phyloP scores from a whole-genome alignment of 1,140 invertebrate species.

The Adelges cooleyi region DNA sequence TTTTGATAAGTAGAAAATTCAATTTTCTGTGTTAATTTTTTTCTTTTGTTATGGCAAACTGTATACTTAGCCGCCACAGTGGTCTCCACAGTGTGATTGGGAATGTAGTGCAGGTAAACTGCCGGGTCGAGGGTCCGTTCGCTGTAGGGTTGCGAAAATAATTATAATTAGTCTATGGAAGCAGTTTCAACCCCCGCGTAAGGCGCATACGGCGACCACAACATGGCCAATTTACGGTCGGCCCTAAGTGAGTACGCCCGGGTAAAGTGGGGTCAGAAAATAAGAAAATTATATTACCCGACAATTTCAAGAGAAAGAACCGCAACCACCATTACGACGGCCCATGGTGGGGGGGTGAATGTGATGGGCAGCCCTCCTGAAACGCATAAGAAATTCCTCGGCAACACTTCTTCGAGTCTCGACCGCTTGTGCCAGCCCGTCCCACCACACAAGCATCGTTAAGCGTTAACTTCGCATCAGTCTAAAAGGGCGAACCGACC shows the following conservation, averaged over 20 bases:
- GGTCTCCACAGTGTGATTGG: too few relatives aligned
- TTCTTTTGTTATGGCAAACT: too few relatives aligned
- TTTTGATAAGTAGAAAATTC: too few relatives aligned
- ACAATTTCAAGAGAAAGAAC: neutral
- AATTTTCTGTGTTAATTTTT: too few relatives aligned
- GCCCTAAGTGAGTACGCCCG: neutral
- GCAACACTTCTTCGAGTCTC: slow-evolving; percentile 2
- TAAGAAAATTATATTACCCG: slow-evolving; percentile 11
- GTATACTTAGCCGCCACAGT: too few relatives aligned
- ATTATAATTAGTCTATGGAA: too few relatives aligned
- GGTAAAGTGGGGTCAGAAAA: neutral
- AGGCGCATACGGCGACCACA: neutral
- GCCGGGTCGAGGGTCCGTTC: neutral
- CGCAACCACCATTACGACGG: neutral
- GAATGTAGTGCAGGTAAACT: too few relatives aligned
- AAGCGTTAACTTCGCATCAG: slow-evolving; percentile 10
- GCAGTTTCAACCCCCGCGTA: too few relatives aligned
- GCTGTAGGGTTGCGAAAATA: too few relatives aligned
- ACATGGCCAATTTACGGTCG: slow-evolving; percentile 6
- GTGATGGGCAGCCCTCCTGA: too few relatives aligned
- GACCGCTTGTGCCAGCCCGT: neutral
- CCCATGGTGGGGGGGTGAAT: too few relatives aligned
- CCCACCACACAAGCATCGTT: slow-evolving; percentile 3
- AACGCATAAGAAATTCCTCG: slow-evolving; percentile 14
- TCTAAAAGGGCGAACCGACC: neutral